Evolutionary conservation across 2,113 vertebrate genomes (phyloP).

Genomic region (Garra rufa): DNA sequence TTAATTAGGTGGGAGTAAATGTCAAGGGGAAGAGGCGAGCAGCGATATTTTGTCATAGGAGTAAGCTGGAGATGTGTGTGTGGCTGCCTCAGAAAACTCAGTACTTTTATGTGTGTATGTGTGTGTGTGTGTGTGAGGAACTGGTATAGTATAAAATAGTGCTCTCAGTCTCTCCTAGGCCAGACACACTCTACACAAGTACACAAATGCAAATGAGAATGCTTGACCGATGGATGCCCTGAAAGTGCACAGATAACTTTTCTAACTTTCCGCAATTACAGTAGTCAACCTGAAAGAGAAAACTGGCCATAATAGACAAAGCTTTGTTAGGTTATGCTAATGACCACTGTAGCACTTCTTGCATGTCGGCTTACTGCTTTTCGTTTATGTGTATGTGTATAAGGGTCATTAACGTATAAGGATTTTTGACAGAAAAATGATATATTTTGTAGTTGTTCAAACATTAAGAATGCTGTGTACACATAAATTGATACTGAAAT

Average conservation of each 20-base stretch:
- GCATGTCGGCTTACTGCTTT: too few species aligned
- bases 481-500: too few species aligned
- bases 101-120: neutral
- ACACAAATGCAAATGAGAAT: neutral
- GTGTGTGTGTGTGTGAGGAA: neutral
- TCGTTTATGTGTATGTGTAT: too few species aligned
- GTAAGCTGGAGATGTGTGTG: neutral
- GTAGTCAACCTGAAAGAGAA: neutral
- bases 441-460: too few species aligned
- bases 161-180: neutral
- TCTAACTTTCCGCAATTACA: neutral
- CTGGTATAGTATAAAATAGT: neutral
- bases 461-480: too few species aligned
- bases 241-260: neutral
- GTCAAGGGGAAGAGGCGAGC: conserved; percentile 66
- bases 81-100: neutral
- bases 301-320: neutral
- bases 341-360: too few species aligned
- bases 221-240: neutral
- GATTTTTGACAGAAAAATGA: too few species aligned
- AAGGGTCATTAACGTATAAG: too few species aligned
- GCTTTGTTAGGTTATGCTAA: neutral
- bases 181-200: neutral
- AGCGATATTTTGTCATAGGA: conserved; percentile 28
- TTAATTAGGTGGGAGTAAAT: conserved; percentile 73